Percentiles rank a stretch among this genome's conserved stretches.
phyloP scores from a whole-genome alignment of 2,888 invertebrate genomes.

The Cheilosia pagana region DNA sequence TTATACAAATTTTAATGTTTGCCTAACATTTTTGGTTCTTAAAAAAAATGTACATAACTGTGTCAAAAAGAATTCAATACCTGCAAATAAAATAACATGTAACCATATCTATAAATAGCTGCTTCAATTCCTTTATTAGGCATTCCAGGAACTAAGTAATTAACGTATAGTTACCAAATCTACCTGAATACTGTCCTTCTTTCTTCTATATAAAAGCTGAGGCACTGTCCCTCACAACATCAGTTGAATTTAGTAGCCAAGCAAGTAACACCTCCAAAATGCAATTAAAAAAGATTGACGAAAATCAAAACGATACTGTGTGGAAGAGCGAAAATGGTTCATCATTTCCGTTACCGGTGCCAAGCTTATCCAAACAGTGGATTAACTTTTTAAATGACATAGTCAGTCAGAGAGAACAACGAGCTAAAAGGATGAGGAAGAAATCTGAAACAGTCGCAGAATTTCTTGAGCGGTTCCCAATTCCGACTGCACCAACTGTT shows the following conservation, averaged over 20 bases:
- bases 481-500: not conserved
- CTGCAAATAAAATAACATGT: too few relatives aligned
- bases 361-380: constrained; percentile 34
- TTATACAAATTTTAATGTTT: too few relatives aligned
- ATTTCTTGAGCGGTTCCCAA: constrained; percentile 29
- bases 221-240: not conserved
- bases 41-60: too few relatives aligned
- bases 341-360: not conserved
- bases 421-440: not conserved
- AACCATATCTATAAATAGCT: too few relatives aligned
- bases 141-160: not conserved
- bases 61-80: too few relatives aligned
- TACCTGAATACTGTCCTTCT: not conserved
- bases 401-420: not conserved
- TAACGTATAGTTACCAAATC: not conserved
- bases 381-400: constrained; percentile 1
- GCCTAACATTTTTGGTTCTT: too few relatives aligned
- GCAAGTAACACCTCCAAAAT: not conserved
- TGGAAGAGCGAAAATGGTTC: not conserved
- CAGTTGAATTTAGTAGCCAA: not conserved
- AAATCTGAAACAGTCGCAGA: constrained; percentile 3
- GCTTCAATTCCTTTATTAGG: not conserved
- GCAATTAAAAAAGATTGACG: not conserved
- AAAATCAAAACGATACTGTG: constrained; percentile 14
- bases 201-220: not conserved